Conservation (phyloP, 2,113 vertebrate species). For the Aythya baeri region DNA sequence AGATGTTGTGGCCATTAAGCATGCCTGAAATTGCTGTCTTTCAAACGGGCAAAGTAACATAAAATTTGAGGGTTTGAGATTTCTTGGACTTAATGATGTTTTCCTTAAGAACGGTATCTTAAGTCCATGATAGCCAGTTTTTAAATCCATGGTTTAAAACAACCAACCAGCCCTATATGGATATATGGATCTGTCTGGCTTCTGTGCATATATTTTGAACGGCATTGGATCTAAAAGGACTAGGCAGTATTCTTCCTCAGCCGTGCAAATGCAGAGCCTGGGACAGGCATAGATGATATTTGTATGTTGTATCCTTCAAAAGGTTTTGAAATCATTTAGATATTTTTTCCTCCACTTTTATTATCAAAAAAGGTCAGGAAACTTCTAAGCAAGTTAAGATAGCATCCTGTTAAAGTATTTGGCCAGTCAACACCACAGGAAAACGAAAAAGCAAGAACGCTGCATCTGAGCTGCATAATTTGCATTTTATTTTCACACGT, state of each 20-base stretch:
- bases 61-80: neutral
- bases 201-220: neutral
- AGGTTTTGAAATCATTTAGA: neutral
- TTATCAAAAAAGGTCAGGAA: neutral
- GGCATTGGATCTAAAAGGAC: neutral
- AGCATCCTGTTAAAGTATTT: neutral
- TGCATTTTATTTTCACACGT: constrained; percentile 15
- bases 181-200: neutral
- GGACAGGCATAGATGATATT: neutral
- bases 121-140: neutral
- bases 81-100: neutral
- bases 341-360: neutral
- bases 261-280: neutral
- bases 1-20: neutral
- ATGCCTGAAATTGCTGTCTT: neutral
- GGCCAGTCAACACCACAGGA: neutral
- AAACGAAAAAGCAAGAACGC: neutral
- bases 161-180: neutral
- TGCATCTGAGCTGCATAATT: neutral
- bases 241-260: neutral
- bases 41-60: neutral
- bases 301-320: neutral
- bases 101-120: neutral
- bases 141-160: neutral
- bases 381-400: neutral